Conservation (phyloP, 2,113 vertebrate genomes). For the Xiphophorus hellerii region DNA sequence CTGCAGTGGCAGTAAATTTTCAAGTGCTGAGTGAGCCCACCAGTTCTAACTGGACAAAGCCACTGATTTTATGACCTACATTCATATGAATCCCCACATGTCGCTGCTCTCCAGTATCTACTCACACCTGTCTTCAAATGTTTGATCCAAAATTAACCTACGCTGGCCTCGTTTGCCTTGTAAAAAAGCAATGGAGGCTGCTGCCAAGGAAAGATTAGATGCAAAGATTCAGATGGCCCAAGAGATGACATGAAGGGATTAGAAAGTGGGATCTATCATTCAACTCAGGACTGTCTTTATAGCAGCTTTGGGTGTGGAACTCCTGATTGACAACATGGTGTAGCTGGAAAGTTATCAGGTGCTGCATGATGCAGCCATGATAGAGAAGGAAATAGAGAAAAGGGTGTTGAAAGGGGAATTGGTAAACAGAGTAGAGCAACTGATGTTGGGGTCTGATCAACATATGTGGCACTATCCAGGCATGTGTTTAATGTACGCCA, state of each 20-base stretch:
- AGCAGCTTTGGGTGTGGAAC: constrained; percentile 7
- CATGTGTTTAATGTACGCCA: constrained; percentile 16
- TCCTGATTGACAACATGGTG: neutral
- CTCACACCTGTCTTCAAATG: constrained; percentile 41
- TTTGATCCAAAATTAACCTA: constrained; percentile 45
- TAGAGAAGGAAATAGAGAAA: constrained; percentile 27
- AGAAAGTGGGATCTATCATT: constrained; percentile 11
- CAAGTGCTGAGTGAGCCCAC: neutral
- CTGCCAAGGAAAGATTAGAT: constrained; percentile 34
- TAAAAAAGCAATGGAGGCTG: neutral
- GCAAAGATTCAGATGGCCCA: neutral
- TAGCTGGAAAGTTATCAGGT: constrained; percentile 32
- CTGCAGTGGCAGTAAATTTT: neutral
- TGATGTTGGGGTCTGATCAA: neutral
- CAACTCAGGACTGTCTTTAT: constrained; percentile 21
- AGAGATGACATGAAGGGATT: constrained; percentile 34
- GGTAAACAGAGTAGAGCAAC: constrained; percentile 17
- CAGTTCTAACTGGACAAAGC: neutral
- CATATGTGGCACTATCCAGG: neutral
- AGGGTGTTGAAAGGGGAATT: neutral
- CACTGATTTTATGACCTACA: neutral
- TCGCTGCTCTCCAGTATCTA: constrained; percentile 12
- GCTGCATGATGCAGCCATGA: constrained; percentile 14
- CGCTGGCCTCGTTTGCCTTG: neutral
- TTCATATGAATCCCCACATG: neutral